Conservation (phyloP, 2,797 vertebrate species). For the Chloroceryle inda region DNA sequence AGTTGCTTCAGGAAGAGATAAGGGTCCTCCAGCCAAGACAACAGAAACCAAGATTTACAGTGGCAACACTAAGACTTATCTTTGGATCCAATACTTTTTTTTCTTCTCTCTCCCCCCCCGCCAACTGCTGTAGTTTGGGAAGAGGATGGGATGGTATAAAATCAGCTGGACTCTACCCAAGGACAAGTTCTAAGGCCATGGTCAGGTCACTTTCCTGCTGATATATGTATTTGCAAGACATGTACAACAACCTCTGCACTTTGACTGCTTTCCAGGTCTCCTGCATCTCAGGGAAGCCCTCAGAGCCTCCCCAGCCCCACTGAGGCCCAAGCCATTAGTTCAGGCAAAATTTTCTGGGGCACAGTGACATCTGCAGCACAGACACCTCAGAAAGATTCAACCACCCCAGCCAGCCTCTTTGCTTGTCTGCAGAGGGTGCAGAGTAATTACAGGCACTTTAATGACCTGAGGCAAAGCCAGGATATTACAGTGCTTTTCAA, state of each 20-base stretch:
- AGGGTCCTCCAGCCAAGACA: not conserved
- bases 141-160: not conserved
- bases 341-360: not conserved
- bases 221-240: not conserved
- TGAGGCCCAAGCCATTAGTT: not conserved
- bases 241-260: fast-evolving
- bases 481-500: not conserved
- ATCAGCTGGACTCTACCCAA: not conserved
- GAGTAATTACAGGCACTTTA: not conserved
- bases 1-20: not conserved
- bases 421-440: not conserved
- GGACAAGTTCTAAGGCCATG: not conserved
- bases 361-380: not conserved
- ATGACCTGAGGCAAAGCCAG: not conserved
- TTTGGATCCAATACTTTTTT: not conserved
- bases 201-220: not conserved
- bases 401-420: not conserved
- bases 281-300: not conserved
- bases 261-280: not conserved
- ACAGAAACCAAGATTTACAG: not conserved
- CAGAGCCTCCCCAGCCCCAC: not conserved
- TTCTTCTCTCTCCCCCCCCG: not conserved
- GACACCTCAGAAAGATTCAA: not conserved
- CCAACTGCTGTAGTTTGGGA: not conserved
- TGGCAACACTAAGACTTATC: not conserved